A percentile compares a stretch with the other conserved stretches of the same genome.
These are phyloP conservation scores for Rhabdomys dilectus DNA, from an alignment of 2,113 vertebrate genomes.

Conservation along the genomic window DNA sequence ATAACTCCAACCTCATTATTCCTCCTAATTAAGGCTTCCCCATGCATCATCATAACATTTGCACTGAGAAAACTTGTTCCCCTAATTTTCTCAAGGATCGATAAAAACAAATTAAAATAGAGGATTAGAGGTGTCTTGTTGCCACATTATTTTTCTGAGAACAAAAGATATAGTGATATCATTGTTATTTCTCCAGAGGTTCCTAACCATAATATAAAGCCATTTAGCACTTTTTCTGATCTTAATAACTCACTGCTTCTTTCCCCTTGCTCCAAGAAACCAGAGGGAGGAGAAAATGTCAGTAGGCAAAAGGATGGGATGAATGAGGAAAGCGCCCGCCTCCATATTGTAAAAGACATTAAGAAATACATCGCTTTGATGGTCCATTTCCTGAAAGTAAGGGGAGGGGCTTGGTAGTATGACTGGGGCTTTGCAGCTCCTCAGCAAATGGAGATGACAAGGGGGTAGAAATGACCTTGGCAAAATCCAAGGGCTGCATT, in stretches of 20 bases:
- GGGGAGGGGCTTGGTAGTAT: not conserved
- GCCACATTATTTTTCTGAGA: slow-evolving; percentile 74
- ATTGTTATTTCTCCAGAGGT: slow-evolving; percentile 80
- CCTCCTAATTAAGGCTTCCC: slow-evolving; percentile 59
- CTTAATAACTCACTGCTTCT: slow-evolving; percentile 72
- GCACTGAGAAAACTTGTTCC: slow-evolving; percentile 75
- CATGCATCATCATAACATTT: slow-evolving; percentile 63
- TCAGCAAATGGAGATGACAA: not conserved
- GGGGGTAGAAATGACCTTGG: not conserved
- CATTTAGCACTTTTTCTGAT: slow-evolving; percentile 69
- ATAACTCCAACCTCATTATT: slow-evolving; percentile 12
- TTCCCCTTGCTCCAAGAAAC: slow-evolving; percentile 45
- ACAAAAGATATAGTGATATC: slow-evolving; percentile 80
- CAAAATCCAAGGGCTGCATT: not conserved
- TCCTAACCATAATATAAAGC: slow-evolving; percentile 73
- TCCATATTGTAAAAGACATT: not conserved
- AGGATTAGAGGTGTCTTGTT: slow-evolving; percentile 76
- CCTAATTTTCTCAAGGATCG: slow-evolving; percentile 81
- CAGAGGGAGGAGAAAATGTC: not conserved
- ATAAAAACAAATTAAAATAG: slow-evolving; percentile 84
- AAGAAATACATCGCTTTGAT: not conserved
- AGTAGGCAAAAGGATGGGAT: slow-evolving; percentile 34
- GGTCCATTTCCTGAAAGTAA: not conserved
- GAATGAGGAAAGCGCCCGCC: not conserved
- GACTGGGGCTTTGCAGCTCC: not conserved